phyloP scores from a whole-genome alignment of 2,888 invertebrate species.

The Tupiocoris notatus region DNA sequence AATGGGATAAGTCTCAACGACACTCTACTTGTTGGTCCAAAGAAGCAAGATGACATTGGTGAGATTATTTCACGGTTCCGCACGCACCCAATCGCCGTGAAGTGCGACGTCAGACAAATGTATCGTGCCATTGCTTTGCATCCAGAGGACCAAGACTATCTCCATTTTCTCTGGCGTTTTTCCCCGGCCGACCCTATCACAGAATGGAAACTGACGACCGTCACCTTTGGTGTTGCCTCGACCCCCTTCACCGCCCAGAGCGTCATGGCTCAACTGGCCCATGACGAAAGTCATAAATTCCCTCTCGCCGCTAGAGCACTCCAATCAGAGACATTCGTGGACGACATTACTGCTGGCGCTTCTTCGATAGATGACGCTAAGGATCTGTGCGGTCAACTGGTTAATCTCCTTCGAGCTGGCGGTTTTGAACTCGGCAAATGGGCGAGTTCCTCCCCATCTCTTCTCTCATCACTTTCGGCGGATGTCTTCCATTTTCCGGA shows the following conservation, averaged over 20 bases:
- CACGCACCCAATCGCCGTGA: neutral
- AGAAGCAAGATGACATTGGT: slow-evolving; percentile 26
- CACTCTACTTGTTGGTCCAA: slow-evolving; percentile 22
- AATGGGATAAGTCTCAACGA: slow-evolving; percentile 6
- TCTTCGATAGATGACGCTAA: neutral
- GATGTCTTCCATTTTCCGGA: neutral
- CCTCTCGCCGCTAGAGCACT: neutral
- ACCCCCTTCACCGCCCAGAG: neutral
- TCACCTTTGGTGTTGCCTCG: neutral
- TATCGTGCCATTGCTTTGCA: slow-evolving; percentile 3
- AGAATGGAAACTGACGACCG: neutral
- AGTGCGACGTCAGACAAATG: slow-evolving; percentile 8
- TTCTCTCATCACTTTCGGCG: neutral
- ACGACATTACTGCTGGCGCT: neutral
- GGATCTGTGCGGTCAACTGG: neutral
- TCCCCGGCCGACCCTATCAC: neutral
- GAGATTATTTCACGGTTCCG: slow-evolving; percentile 4
- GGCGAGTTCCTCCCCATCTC: slow-evolving; percentile 5
- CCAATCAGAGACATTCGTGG: neutral
- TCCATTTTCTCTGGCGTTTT: neutral
- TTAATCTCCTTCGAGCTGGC: neutral
- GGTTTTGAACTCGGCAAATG: slow-evolving; percentile 37
- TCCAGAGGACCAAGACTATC: slow-evolving; percentile 1
- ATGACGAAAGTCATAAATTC: neutral
- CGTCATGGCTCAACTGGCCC: neutral